A percentile compares a stretch with the other conserved stretches of the same genome.
Evolutionary conservation across 2,113 vertebrate genomes (phyloP).

Genomic region (Saguinus midas): DNA sequence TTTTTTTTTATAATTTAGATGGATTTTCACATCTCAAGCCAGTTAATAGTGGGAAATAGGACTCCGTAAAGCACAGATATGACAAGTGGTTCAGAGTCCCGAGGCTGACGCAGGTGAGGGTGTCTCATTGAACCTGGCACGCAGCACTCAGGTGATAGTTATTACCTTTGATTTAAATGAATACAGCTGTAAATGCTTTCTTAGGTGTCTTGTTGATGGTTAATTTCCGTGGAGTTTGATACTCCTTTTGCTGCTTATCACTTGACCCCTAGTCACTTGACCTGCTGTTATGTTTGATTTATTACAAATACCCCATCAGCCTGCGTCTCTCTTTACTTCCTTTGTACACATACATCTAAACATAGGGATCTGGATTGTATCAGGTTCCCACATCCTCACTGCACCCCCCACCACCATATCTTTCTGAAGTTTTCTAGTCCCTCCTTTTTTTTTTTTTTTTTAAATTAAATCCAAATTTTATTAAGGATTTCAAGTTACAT

Average conservation of each 20-base stretch:
- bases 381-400: background rate
- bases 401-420: background rate
- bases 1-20: background rate
- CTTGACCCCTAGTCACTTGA: background rate
- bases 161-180: background rate
- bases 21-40: background rate
- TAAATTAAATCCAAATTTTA: conserved; percentile 75
- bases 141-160: background rate
- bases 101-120: background rate
- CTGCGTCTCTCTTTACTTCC: background rate
- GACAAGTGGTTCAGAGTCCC: background rate
- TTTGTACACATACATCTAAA: background rate
- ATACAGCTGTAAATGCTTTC: background rate
- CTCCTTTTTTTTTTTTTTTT: no score
- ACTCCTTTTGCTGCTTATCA: background rate
- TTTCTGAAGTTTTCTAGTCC: background rate
- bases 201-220: background rate
- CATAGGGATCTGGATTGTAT: background rate
- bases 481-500: conserved; percentile 76
- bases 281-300: background rate
- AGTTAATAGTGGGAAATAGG: no score
- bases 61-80: background rate
- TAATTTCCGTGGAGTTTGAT: background rate
- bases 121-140: no score
- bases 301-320: background rate